A percentile compares a stretch with the other conserved stretches of the same genome.
Evolutionary conservation across 53 echinoderm and acorn worm species (phyloP).

Genomic region (Arbacia lixula): DNA sequence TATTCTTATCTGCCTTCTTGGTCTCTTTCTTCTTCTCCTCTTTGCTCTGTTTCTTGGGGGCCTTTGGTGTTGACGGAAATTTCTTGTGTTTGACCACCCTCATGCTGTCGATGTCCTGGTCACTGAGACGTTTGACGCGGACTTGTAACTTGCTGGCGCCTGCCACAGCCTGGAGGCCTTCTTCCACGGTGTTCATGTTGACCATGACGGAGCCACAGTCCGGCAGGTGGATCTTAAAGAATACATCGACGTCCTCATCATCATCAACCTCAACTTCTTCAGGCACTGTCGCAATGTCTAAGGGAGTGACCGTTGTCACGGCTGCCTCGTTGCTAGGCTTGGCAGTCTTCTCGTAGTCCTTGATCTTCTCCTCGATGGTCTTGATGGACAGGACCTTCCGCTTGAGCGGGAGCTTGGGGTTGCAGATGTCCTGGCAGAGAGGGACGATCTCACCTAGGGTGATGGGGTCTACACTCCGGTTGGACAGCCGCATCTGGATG

Average conservation of each 20-base stretch:
- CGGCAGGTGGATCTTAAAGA: constrained; percentile 29
- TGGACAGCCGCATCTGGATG: constrained; percentile 14
- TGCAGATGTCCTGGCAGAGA: constrained; percentile 43
- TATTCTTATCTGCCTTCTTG: background rate
- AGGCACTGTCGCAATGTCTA: constrained; percentile 27
- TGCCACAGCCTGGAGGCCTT: background rate
- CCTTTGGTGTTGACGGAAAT: background rate
- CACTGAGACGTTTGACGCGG: constrained; percentile 12
- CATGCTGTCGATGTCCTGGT: background rate
- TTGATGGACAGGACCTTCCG: constrained; percentile 15
- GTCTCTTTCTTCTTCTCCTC: background rate
- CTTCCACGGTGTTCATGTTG: constrained; percentile 28
- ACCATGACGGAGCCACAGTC: constrained; percentile 15
- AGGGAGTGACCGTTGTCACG: constrained; percentile 7
- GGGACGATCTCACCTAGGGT: constrained; percentile 32
- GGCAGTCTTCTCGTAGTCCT: background rate
- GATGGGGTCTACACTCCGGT: constrained; percentile 22
- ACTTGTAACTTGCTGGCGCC: background rate
- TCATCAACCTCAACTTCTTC: background rate
- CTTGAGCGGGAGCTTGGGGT: constrained; percentile 24
- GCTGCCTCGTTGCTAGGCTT: constrained; percentile 16
- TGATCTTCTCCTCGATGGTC: constrained; percentile 27
- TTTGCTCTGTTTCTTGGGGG: background rate
- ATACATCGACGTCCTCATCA: constrained; percentile 34
- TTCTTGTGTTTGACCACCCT: constrained; percentile 16